Evolutionary conservation across 2,888 invertebrate genomes (phyloP).

Genomic region (Tubulanus polymorphus): DNA sequence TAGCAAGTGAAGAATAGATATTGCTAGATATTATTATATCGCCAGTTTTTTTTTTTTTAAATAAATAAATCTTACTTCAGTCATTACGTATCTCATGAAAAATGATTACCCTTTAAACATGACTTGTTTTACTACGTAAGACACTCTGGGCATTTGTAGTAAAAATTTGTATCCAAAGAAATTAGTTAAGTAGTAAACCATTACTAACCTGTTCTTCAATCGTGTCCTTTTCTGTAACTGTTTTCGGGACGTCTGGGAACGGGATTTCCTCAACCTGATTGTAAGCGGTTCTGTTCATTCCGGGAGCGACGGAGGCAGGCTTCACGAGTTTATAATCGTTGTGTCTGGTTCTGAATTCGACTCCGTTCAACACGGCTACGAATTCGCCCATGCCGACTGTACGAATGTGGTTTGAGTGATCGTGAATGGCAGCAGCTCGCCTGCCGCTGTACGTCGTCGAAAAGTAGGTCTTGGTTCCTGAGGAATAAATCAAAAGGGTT

Average conservation of each 20-base stretch:
- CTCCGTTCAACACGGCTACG: conserved; percentile 33
- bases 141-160: no score
- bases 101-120: no score
- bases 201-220: conserved; percentile 26
- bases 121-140: no score
- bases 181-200: no score
- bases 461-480: conserved; percentile 26
- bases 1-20: no score
- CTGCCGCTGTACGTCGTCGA: conserved; percentile 16
- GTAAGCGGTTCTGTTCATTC: conserved; percentile 18
- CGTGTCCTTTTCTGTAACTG: conserved; percentile 24
- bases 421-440: conserved; percentile 27
- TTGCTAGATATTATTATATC: no score
- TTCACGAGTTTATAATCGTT: conserved; percentile 39
- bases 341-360: conserved; percentile 39
- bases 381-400: conserved; percentile 32
- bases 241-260: conserved; percentile 31
- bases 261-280: conserved; percentile 23
- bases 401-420: conserved; percentile 25
- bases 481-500: no score
- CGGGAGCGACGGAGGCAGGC: no score
- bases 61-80: no score
- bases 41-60: no score
- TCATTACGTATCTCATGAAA: no score
- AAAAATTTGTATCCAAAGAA: no score